phyloP scores from a whole-genome alignment of 1,140 invertebrate genomes.

The Branchinecta lynchi region DNA sequence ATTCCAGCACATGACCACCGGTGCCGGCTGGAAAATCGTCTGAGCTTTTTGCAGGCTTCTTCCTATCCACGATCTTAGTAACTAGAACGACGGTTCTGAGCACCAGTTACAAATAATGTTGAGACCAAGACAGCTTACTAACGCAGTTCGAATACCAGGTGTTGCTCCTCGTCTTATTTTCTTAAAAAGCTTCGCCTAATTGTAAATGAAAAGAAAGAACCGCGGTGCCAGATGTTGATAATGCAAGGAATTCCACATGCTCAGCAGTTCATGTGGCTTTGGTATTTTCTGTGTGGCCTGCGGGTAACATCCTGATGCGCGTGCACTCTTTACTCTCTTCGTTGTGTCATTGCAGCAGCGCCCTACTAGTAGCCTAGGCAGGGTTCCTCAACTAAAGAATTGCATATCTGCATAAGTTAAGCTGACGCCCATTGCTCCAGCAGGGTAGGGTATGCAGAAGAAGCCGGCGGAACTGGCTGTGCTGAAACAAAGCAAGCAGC shows the following conservation, averaged over 20 bases:
- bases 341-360: too few relatives aligned
- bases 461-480: too few relatives aligned
- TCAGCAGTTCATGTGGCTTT: background rate
- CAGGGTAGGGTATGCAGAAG: too few relatives aligned
- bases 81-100: too few relatives aligned
- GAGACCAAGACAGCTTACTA: background rate
- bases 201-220: background rate
- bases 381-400: background rate
- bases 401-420: background rate
- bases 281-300: background rate
- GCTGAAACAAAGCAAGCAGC: too few relatives aligned
- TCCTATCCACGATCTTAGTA: too few relatives aligned
- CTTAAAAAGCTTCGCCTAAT: background rate
- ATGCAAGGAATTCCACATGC: conserved; percentile 3
- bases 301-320: background rate
- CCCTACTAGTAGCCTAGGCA: background rate
- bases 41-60: too few relatives aligned
- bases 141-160: background rate
- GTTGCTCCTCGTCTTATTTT: background rate
- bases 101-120: too few relatives aligned
- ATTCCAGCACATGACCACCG: too few relatives aligned
- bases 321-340: background rate
- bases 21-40: too few relatives aligned
- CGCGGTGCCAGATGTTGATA: background rate
- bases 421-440: too few relatives aligned